Base-by-base conservation (phyloP, 1,140 invertebrate species). In the Euglossa dilemma region DNA sequence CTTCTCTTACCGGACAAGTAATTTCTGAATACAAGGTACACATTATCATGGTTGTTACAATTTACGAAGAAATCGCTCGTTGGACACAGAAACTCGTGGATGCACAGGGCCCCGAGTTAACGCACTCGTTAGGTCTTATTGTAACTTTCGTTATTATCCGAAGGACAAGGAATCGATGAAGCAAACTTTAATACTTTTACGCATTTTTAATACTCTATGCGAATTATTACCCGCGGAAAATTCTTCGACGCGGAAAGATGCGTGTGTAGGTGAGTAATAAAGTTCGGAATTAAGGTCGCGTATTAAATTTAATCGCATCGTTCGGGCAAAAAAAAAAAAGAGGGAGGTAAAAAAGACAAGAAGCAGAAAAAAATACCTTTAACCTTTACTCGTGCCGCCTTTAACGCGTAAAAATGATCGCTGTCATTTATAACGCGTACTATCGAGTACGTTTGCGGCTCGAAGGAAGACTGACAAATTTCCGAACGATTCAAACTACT, bases 31-130 rank as follows among this genome's bases (percentile, higher is more conserved):
- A 43, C 64, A 67, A 9, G 43, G 20, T 67, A 16, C 20, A 3
- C 43, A 8, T 67, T 67, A 67, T 45, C 20, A n/a, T 47, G 43
- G 7, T n/a, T 67, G 23, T 67, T 67, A 67, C 23, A 0, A 12
- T 67, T 67, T 67, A 67, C n/a, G 43, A 67, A 36, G 9, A 67
- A n/a, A 47, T 67, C 23, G 64, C 64, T 45, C 11, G 11, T 67
- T 43, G 64, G 43, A 67, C 64, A 25, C 45, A 47, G 64, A 23
- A 43, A 9, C 9, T 23, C 20, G 12, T 36, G 36, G 36, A 36
- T 36, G 43, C 6, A 23, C 20, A 43, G 36, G 1, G 14, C 36
- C 14, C 61, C 61, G 20, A 36, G 28, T 63, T 16, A 9, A 56
- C 28, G 18, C 61, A 16, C 28, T 16, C 9, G 18, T 43, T 63